phyloP scores from a whole-genome alignment of 2,113 vertebrate genomes.

The Alaudala cheleensis region DNA sequence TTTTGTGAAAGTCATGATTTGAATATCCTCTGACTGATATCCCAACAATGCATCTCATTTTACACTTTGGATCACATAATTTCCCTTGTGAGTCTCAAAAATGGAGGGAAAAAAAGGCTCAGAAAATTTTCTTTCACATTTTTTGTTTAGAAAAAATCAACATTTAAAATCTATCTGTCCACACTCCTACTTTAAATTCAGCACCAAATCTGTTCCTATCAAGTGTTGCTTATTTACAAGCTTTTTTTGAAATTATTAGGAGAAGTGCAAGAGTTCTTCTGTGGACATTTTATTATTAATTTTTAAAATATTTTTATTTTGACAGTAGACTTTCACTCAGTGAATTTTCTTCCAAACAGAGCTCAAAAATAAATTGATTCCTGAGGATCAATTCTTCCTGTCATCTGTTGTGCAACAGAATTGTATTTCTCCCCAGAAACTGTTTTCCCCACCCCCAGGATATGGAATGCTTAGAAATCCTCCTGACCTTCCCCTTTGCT shows the following conservation, averaged over 20 bases:
- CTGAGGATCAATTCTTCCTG: not conserved
- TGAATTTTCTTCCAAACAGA: not conserved
- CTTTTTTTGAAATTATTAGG: accelerated
- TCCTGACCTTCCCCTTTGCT: too few relatives aligned
- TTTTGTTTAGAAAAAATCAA: not conserved
- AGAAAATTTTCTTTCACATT: not conserved
- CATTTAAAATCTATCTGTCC: not conserved
- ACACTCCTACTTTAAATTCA: not conserved
- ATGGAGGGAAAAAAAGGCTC: not conserved
- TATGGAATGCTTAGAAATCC: too few relatives aligned
- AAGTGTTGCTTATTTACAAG: not conserved
- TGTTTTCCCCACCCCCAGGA: too few relatives aligned
- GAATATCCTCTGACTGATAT: not conserved
- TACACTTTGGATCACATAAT: not conserved
- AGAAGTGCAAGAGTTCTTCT: not conserved
- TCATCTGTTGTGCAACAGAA: not conserved
- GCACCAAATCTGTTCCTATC: not conserved
- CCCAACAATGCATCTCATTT: not conserved
- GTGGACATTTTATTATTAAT: not conserved
- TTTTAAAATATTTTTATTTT: not conserved
- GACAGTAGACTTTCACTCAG: not conserved
- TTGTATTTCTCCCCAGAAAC: too few relatives aligned
- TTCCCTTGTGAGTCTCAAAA: not conserved
- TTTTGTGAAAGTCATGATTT: not conserved
- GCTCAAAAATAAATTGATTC: not conserved